Base-by-base conservation (phyloP, 2,113 vertebrate species). In the Rhea pennata region DNA sequence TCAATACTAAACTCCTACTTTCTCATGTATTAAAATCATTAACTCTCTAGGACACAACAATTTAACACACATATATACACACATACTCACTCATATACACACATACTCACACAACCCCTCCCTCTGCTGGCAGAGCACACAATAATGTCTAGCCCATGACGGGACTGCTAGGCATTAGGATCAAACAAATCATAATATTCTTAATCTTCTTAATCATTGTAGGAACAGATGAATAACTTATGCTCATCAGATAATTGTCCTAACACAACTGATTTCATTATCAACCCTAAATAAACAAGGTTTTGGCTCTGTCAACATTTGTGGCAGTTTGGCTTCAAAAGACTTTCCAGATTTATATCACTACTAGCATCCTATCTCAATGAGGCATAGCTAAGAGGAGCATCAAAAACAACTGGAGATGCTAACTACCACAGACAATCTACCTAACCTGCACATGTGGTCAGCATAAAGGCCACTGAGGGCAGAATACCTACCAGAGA, bases 341-440 rank as follows among this genome's bases (percentile, higher is more conserved):
- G 81, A 92, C 64, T 88, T 91, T 62, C 58, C 72, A 88, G 29
- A 91, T 93, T 82, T 62, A 83, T 86, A 88, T 80, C 40, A 90
- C 36, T 3, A 3, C 42, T 33, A 85, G 40, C 36, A 54, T 79
- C 31, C 74, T 82, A 58, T 65, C 77, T 79, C 78, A 75, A 56
- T 24, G 69, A 74, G 31, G 84, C 22, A 22, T 12, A 93, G 81
- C 22, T 76, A 76, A 87, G 50, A 70, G 29, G 53, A 87, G 3
- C 16, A 82, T 91, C 54, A 80, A 91, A 92, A 85, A 65, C 56
- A 87, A 79, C 48, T 58, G 31, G 27, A 85, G 56, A 70, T 6
- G 16, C 13, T 75, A 74, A 70, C 50, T 53, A 54, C 12, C 23
- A 73, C 44, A 29, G 22, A 94, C 48, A 72, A 85, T 70, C n/a